phyloP scores from a whole-genome alignment of 2,888 invertebrate species.

The Calameuta pallipes region DNA sequence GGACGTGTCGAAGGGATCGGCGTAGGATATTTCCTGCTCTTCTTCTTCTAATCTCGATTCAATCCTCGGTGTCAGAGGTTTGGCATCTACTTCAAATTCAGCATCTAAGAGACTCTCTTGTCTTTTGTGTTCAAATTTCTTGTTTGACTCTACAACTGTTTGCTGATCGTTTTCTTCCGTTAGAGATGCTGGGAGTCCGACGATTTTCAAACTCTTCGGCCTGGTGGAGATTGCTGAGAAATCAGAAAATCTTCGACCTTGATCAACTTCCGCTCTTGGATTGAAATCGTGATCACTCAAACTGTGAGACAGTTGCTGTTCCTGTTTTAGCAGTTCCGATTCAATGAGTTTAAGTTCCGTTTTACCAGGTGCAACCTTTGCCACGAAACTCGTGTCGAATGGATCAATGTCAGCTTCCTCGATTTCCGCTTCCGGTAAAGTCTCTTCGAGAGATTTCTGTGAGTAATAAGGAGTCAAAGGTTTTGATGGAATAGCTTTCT shows the following conservation, averaged over 20 bases:
- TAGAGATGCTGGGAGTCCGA: constrained; percentile 27
- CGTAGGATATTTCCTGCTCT: constrained; percentile 67
- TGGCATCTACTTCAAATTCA: constrained; percentile 73
- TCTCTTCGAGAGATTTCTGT: constrained; percentile 68
- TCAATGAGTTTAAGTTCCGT: constrained; percentile 71
- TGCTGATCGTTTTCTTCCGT: constrained; percentile 27
- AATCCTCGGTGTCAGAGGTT: constrained; percentile 76
- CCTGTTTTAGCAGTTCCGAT: constrained; percentile 65
- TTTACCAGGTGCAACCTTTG: constrained; percentile 69
- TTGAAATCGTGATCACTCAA: constrained; percentile 76
- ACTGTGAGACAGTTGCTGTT: constrained; percentile 63
- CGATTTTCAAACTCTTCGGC: constrained; percentile 34
- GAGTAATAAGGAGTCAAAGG: constrained; percentile 87
- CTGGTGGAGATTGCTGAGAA: constrained; percentile 37
- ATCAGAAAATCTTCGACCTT: constrained; percentile 70
- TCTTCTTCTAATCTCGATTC: constrained; percentile 64
- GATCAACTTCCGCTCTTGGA: constrained; percentile 65
- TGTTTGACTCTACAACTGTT: constrained; percentile 20
- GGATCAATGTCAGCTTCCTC: constrained; percentile 70
- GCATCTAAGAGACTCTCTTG: constrained; percentile 67
- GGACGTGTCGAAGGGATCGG: constrained; percentile 90
- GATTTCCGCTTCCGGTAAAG: constrained; percentile 70
- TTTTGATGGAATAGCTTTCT: constrained; percentile 72
- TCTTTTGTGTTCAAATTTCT: constrained; percentile 27
- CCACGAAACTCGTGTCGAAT: constrained; percentile 75